Base-by-base conservation (phyloP, 2,888 invertebrate species). In the Hermodice carunculata region DNA sequence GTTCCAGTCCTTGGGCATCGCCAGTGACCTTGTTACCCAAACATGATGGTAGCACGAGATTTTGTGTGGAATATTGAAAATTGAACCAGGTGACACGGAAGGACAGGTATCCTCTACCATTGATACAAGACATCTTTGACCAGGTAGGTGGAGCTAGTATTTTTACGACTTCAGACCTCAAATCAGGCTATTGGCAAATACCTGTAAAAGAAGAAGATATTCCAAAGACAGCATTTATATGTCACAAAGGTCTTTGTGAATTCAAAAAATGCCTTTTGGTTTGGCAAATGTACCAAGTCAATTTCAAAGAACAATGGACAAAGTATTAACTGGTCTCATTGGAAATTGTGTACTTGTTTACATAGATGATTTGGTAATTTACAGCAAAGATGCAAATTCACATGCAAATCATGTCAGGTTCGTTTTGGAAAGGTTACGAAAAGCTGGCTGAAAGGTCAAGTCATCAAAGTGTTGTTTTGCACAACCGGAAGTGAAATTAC, bases 71-170 rank as follows among this genome's bases (percentile, higher is more conserved):
- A 29, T 68, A 49, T 46, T 29, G 61, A 3, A 46, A 40, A 44
- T 34, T 65, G 11, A 69, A 69, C 29, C 19, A 24, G 2, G 22
- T 63, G 2, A 69, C 69, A 1, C 49, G 44, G 43, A 26, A 40
- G 29, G 60, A 67, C 14, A 19, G 37, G 2, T 67, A 66, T 44
- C 66, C 66, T n/a, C 32, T 69, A 2, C 71, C 70, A 1, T 19
- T 46, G 24, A 61, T 66, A 26, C 56, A 71, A 32, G 67, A 67
- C 19, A 63, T 71, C 3, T 63, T 71, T 32, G 71, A 71, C 34
- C n/a, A 54, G 17, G 32, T 72, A 14, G 48, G 48, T 2, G 69
- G 70, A 2, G n/a, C 28, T 22, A 53, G 17, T 3, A 22, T 51
- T 5, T 70, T 63, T 24, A 44, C 60, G 8, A 61, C 66, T 5